phyloP scores from a whole-genome alignment of 2,113 vertebrate genomes.

The Lagopus muta region DNA sequence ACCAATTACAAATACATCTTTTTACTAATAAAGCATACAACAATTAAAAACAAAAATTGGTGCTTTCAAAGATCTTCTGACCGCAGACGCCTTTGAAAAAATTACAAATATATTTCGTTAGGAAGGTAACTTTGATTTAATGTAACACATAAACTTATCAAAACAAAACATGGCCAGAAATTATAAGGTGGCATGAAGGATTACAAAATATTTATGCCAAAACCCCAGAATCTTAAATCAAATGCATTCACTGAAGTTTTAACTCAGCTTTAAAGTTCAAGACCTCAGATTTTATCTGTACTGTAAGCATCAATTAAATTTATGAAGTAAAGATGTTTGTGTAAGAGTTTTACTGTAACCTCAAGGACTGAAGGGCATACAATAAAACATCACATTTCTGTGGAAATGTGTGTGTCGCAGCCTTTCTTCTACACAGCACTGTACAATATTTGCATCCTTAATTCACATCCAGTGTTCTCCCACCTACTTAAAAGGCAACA shows the following conservation, averaged over 20 bases:
- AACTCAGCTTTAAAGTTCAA: neutral
- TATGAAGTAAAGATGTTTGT: neutral
- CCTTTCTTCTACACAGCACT: neutral
- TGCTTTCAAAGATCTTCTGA: conserved; percentile 11
- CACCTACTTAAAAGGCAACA: neutral
- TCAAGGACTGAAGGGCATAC: neutral
- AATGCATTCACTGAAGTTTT: neutral
- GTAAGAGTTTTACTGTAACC: neutral
- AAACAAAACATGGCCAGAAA: conserved; percentile 38
- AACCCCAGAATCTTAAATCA: neutral
- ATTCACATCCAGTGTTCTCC: neutral
- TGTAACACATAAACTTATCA: neutral
- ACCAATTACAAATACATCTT: neutral
- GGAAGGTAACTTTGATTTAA: neutral
- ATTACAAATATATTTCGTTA: neutral
- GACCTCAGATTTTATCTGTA: neutral
- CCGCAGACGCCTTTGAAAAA: conserved; percentile 33
- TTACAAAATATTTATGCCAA: neutral
- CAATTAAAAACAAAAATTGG: neutral
- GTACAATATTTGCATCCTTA: neutral
- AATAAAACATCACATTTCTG: neutral
- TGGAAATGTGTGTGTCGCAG: neutral
- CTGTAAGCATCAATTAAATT: neutral
- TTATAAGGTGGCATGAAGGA: neutral
- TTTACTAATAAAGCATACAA: neutral